Evolutionary conservation across 1,140 invertebrate genomes (phyloP).

Genomic region (Brachionus angularis): DNA sequence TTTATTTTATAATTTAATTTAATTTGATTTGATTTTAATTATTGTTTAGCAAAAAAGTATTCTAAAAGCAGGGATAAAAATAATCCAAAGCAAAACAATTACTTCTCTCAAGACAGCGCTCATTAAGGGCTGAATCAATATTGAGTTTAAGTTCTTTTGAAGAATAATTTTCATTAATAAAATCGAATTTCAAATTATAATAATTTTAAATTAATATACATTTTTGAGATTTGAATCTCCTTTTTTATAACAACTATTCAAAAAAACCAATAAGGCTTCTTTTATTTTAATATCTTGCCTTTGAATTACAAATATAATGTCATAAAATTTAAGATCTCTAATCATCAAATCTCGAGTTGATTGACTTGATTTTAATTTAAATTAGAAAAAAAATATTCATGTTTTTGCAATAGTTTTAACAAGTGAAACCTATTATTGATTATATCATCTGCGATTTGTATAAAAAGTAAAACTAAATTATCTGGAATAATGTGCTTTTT

Average conservation of each 20-base stretch:
- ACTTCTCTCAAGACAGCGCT: constrained; percentile 37
- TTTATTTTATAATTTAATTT: too few species aligned
- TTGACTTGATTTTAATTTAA: background rate
- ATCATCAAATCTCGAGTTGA: constrained; percentile 15
- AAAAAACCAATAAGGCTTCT: constrained; percentile 21
- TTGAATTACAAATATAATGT: constrained; percentile 31
- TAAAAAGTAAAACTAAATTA: constrained; percentile 19
- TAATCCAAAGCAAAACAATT: background rate
- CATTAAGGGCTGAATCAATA: constrained; percentile 13
- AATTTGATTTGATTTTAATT: too few species aligned
- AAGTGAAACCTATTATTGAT: constrained; percentile 11
- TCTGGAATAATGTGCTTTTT: constrained; percentile 32
- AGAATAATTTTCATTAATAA: background rate
- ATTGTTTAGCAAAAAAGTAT: too few species aligned
- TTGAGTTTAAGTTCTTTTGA: constrained; percentile 32
- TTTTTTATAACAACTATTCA: constrained; percentile 24
- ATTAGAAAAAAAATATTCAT: background rate
- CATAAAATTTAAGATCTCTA: constrained; percentile 19
- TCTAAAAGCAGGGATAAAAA: too few species aligned
- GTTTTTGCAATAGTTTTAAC: too few species aligned
- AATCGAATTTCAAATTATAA: background rate
- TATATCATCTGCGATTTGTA: constrained; percentile 1
- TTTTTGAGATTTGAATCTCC: background rate
- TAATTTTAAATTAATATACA: constrained; percentile 19
- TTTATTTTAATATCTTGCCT: constrained; percentile 27